A percentile compares a stretch with the other conserved stretches of the same genome.
These are phyloP conservation scores for Paraplagusia blochii DNA, from an alignment of 2,113 vertebrate genomes.

Conservation along the genomic window DNA sequence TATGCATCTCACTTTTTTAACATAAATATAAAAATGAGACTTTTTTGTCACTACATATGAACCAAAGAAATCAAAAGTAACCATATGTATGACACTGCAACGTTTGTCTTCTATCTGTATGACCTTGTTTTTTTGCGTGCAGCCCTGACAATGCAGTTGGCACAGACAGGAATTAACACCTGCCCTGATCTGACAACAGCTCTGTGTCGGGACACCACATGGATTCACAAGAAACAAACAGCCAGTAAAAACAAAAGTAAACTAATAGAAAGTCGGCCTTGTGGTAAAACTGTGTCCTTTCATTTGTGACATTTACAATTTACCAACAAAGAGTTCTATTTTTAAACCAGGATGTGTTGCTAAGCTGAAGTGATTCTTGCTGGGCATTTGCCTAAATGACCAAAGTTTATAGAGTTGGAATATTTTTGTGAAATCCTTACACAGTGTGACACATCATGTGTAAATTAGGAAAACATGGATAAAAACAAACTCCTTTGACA, in stretches of 20 bases:
- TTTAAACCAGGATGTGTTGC: constrained; percentile 22
- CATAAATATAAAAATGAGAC: too few relatives aligned
- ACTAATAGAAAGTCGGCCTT: not conserved
- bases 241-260: not conserved
- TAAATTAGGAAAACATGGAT: too few relatives aligned
- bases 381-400: constrained; percentile 44
- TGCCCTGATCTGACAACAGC: constrained; percentile 21
- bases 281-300: constrained; percentile 13
- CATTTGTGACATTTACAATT: constrained; percentile 5
- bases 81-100: not conserved
- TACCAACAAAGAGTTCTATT: constrained; percentile 13
- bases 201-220: constrained; percentile 1
- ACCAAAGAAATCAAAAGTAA: too few relatives aligned
- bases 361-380: constrained; percentile 6
- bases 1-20: too few relatives aligned
- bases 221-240: too few relatives aligned
- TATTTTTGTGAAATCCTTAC: not conserved
- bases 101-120: constrained; percentile 23
- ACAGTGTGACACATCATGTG: too few relatives aligned
- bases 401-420: not conserved
- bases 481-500: too few relatives aligned
- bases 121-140: constrained; percentile 17
- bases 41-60: too few relatives aligned
- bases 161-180: constrained; percentile 38
- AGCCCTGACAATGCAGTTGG: constrained; percentile 6